Base-by-base conservation (phyloP, 2,113 vertebrate genomes). In the Megaleporinus macrocephalus region DNA sequence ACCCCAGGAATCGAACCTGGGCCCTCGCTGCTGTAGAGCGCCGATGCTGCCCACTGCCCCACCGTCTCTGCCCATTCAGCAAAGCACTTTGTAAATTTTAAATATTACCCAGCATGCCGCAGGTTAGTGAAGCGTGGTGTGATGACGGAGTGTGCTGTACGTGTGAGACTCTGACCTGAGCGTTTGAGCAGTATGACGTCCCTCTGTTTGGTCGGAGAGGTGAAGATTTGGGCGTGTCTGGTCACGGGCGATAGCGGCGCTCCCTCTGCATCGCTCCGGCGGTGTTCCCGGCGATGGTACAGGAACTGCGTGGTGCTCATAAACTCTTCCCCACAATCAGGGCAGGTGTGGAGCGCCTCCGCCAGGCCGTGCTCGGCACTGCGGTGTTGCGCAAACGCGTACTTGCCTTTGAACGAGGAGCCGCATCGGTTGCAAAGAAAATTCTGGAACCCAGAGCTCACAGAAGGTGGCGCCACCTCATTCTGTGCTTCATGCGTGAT, bases 261-360 rank as follows among this genome's bases (percentile, higher is more conserved):
- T 33, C 82, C 75, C 3, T 47, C 61, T 20, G 18, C 9, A 10
- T 53, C 3, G 5, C 73, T 76, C 73, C 77, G 33, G 29, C 81
- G 68, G 84, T 93, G 91, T 53, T 92, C 91, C 57, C 95, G 93
- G 7, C 96, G 93, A 85, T 98, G 97, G 87, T 98, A 98, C 15
- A 98, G 92, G 90, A 94, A 98, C 87, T 95, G 95, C 41, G 97
- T 98, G 82, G 96, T 97, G 89, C 95, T 98, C 91, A 96, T 95
- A 76, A 98, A 98, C 57, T 90, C 92, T 77, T 93, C 86, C 0
- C 91, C 94, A 6, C 97, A 98, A 0, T 94, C 84, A 5, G 62
- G 10, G 79, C 97, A 98, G 0, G 82, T 92, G 86, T 96, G 96
- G 15, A 97, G 88, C 0, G 96, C 94, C 26, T 89, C 87, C 20